Conservation (phyloP, 2,888 invertebrate genomes). For the Gasteruption jaculator region DNA sequence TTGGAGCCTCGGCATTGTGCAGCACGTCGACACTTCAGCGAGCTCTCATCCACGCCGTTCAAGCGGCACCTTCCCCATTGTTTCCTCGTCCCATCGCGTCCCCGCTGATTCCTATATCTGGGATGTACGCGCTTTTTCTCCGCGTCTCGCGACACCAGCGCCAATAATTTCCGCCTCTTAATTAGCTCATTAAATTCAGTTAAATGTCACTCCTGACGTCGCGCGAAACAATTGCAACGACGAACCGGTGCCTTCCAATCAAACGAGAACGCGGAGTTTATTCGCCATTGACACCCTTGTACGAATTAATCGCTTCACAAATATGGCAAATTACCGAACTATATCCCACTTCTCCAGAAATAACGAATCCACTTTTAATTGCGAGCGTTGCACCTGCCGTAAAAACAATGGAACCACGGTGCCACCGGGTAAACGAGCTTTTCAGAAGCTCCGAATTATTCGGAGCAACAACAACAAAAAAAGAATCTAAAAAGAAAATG, state of each 20-base stretch:
- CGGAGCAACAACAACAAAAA: too few relatives aligned
- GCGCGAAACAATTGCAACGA: conserved; percentile 14
- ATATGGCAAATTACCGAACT: too few relatives aligned
- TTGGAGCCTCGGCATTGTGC: conserved; percentile 45
- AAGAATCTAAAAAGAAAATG: too few relatives aligned
- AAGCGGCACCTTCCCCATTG: conserved; percentile 35
- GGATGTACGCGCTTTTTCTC: conserved; percentile 14
- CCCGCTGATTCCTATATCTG: background rate
- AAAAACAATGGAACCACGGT: too few relatives aligned
- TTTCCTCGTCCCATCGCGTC: conserved; percentile 30
- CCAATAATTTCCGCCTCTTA: conserved; percentile 25
- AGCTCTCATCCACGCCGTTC: conserved; percentile 36
- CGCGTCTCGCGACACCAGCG: conserved; percentile 16
- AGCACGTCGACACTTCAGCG: conserved; percentile 31
- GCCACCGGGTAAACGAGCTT: too few relatives aligned
- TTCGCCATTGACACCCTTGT: too few relatives aligned
- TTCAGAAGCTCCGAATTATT: too few relatives aligned
- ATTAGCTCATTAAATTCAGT: conserved; percentile 42
- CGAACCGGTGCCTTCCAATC: conserved; percentile 30
- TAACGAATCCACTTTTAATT: too few relatives aligned
- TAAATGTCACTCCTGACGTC: conserved; percentile 24
- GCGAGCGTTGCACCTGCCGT: too few relatives aligned
- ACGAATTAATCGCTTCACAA: too few relatives aligned
- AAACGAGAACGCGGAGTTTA: too few relatives aligned
- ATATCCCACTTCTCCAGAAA: too few relatives aligned